Base-by-base conservation (phyloP, 2,888 invertebrate genomes). In the Phanerotoma sp. region DNA sequence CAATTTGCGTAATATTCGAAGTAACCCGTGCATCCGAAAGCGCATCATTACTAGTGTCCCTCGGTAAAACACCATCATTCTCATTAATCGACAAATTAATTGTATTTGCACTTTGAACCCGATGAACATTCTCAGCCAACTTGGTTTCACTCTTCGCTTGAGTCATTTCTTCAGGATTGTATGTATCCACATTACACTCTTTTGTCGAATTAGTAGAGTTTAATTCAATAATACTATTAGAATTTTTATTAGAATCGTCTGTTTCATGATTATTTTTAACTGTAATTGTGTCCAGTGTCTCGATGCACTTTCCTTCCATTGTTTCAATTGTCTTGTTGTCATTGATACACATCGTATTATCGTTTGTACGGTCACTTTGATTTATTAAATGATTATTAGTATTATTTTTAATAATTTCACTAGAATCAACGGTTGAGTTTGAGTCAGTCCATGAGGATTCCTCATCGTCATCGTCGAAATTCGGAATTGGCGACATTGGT, bases 401-500 rank as follows among this genome's bases (percentile, higher is more conserved):
- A 30, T 66, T 66, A n/a, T 61, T 45, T 5, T 50, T 58, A 16
- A 59, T 62, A 15, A 51, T 51, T 21, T 67, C 67, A 5, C 30
- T 45, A 20, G 72, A 72, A 42, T 79, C 9, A n/a, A 21, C 11
- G 5, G n/a, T 21, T 7, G 18, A 9, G 20, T 38, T 28, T n/a
- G 9, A 20, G n/a, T 54, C 49, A 16, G 15, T 32, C 18, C 30
- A 20, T 15, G 49, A 28, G n/a, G 33, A 21, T 35, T 42, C 32
- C 1, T 50, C 40, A 40, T 51, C 55, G 7, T 50, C 78, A 40
- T 69, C 57, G 60, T 81, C 83, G 57, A 84, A 86, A 58, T 85
- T 82, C 1, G 87, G 88, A 79, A 87, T 85, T 1, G 88, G 87
- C 11, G 88, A 88, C 80, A 88, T 83, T 1, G 87, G 86, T 57